phyloP scores from a whole-genome alignment of 2,888 invertebrate genomes.

The Cephus sareptanus region DNA sequence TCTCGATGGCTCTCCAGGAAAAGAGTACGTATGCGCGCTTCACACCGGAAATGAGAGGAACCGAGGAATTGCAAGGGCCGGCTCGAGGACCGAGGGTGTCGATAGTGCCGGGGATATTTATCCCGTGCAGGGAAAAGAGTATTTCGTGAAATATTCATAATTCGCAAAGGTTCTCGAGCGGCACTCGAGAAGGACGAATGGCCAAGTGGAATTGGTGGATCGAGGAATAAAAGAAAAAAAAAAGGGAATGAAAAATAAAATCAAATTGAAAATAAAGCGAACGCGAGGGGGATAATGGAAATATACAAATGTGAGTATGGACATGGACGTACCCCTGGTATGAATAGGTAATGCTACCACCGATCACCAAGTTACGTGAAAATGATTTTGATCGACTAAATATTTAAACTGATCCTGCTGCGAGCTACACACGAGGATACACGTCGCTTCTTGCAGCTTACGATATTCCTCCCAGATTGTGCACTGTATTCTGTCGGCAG shows the following conservation, averaged over 20 bases:
- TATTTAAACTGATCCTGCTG: too few species aligned
- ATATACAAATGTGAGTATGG: too few species aligned
- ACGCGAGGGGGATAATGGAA: neutral
- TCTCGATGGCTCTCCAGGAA: conserved; percentile 53
- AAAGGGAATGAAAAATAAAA: neutral
- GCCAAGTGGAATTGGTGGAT: conserved; percentile 32
- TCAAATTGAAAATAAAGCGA: neutral
- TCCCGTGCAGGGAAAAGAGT: neutral
- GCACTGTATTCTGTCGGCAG: too few species aligned
- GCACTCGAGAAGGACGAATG: conserved; percentile 14
- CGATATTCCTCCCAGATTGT: too few species aligned
- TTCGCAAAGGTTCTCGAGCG: conserved; percentile 25
- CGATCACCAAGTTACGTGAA: too few species aligned
- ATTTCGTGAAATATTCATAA: conserved; percentile 16
- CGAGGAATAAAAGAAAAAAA: conserved; percentile 56
- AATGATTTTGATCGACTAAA: too few species aligned
- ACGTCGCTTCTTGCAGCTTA: too few species aligned
- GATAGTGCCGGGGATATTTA: neutral
- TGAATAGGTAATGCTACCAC: too few species aligned
- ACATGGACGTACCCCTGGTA: too few species aligned
- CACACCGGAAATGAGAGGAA: too few species aligned
- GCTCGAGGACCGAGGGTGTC: conserved; percentile 1
- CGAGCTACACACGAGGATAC: too few species aligned
- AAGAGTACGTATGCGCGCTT: conserved; percentile 43
- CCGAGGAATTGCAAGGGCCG: too few species aligned